Evolutionary conservation across 2,797 vertebrate genomes (phyloP), one percentile per base, ranked within the genome.

Genomic region (Manis pentadactyla): DNA sequence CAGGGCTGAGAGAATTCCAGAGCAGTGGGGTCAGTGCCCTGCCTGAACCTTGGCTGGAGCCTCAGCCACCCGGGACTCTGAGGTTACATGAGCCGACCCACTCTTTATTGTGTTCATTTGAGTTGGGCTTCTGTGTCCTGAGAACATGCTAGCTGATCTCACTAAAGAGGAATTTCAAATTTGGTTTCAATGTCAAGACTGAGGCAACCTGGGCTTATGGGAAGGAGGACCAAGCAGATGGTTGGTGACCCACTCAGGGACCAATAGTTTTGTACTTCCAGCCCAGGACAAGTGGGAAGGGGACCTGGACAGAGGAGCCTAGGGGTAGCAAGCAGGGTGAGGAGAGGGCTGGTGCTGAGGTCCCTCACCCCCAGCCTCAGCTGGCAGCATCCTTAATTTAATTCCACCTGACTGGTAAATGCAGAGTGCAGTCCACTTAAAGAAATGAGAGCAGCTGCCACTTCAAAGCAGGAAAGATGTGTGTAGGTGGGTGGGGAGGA

Each of bases 381-480:
- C 87, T 71, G 63, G 57, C 53, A 49, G 55, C 37, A 87, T 25
- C 74, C 34, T 90, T 64, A 55, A 31, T 81, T 86, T 75, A 75
- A 96, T 51, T 96, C 55, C 79, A 91, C 69, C 95, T 93, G 84
- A 81, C 81, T 93, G 71, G 71, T 87, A 81, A 96, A 82, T 69
- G 66, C 96, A 81, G 94, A 83, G 82, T 64, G 18, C 31, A 10
- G 95, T 93, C 96, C 96, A 96, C 96, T 89, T 96, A 94, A 79
- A 95, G 79, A 95, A 96, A 94, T 82, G 95, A 89, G 64, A 91
- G 91, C 94, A 94, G 94, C 95, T 97, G 91, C 95, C 95, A 87
- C 89, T 95, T 94, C 88, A 94, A 89, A 90, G 92, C 63, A 93
- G 79, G 96, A 97, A 96, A 97, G 89, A 97, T 90, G 91, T 97